Conservation (phyloP, 1,140 invertebrate genomes). For the Meloidogyne floridensis region DNA sequence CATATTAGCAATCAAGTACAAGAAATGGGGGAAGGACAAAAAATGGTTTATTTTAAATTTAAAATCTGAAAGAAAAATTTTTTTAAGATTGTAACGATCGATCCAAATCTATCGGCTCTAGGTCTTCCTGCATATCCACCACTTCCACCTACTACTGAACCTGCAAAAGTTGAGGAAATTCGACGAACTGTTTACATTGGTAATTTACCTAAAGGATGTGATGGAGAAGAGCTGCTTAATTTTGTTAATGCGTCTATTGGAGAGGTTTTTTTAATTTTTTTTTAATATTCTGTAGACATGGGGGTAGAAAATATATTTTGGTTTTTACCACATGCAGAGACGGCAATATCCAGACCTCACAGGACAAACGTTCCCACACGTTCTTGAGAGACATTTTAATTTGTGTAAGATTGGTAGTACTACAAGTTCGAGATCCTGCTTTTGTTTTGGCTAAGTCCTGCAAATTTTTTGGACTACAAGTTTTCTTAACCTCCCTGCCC, state of each 20-base stretch:
- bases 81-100: slow-evolving; percentile 78
- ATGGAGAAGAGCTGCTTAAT: slow-evolving; percentile 58
- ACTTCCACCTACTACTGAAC: slow-evolving; percentile 84
- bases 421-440: too few relatives aligned
- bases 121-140: slow-evolving; percentile 88
- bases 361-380: too few relatives aligned
- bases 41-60: slow-evolving; percentile 45
- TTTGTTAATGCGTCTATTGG: slow-evolving; percentile 63
- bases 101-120: slow-evolving; percentile 81
- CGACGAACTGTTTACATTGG: slow-evolving; percentile 82
- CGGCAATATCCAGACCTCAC: too few relatives aligned
- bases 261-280: slow-evolving; percentile 47
- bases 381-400: too few relatives aligned
- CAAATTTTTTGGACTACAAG: too few relatives aligned
- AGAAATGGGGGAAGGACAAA: slow-evolving; percentile 54
- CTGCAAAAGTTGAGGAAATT: slow-evolving; percentile 91
- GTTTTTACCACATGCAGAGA: too few relatives aligned
- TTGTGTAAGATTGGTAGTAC: too few relatives aligned
- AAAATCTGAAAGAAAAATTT: neutral
- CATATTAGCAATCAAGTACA: slow-evolving; percentile 79
- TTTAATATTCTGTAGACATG: too few relatives aligned
- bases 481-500: too few relatives aligned
- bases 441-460: too few relatives aligned
- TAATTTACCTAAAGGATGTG: slow-evolving; percentile 68
- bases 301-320: too few relatives aligned